Base-by-base conservation (phyloP, 2,797 vertebrate species). In the Amblyraja radiata region DNA sequence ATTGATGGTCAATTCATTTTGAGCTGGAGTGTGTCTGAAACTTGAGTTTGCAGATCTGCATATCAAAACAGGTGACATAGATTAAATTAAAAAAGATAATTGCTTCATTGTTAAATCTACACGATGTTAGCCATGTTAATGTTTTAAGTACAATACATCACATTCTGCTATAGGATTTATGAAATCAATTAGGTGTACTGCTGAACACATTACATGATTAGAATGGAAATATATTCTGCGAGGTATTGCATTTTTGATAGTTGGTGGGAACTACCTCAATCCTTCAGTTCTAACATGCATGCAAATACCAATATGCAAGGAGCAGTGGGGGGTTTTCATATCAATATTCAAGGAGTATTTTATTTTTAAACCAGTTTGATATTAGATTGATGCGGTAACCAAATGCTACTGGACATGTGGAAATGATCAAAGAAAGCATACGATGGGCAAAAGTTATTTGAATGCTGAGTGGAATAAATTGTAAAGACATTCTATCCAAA, bases 131-230 rank as follows among this genome's bases (percentile, higher is more conserved):
- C 83, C 83, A 86, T 86, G 58, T 65, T 86, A 16, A 4, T 36
- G 84, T 88, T 65, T 65, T 36, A 65, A 8, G 14, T 88, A 7
- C 14, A 88, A 63, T 16, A 18, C 28, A 88, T 65, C 84, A 65
- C 28, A 65, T 65, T 63, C 36, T 68, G 36, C n/a, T 88, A 6
- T n/a, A 88, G 58, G 84, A 88, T 88, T 88, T 88, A 65, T 88
- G 14, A 88, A 88, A 61, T 61, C 28, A 32, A 65, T 88, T 88
- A 88, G 16, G 36, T 65, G n/a, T 65, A 63, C 61, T 68, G n/a
- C 61, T 65, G 61, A 88, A 65, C 13, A 88, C 28, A 28, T 86
- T n/a, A 65, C 63, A 32, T 16, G 63, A 6, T 58, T 84, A 84
- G 54, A 84, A 88, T 65, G 16, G 68, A 32, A n/a, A 88, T 1